Evolutionary conservation across 1,140 invertebrate genomes (phyloP).

Genomic region (Lasioglossum baleicum): DNA sequence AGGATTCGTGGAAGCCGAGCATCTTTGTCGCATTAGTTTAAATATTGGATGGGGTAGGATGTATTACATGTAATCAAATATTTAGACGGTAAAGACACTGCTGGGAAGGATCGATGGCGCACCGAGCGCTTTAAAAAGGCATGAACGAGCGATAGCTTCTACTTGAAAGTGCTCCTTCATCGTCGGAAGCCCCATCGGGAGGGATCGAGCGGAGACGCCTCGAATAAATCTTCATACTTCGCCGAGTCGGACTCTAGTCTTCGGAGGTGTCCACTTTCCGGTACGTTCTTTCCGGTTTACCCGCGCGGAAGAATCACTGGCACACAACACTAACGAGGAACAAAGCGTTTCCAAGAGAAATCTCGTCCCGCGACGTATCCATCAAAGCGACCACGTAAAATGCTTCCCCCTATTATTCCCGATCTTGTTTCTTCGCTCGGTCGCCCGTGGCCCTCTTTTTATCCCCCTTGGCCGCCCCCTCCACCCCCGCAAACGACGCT

Average conservation of each 20-base stretch:
- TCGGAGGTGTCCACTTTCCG: neutral
- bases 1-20: too few species aligned
- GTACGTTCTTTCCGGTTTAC: neutral
- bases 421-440: conserved; percentile 1
- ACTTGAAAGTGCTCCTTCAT: neutral
- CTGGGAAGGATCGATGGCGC: too few species aligned
- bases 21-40: too few species aligned
- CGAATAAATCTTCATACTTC: conserved; percentile 24
- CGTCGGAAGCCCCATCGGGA: neutral
- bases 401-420: conserved; percentile 24
- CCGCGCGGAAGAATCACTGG: conserved; percentile 30
- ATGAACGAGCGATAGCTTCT: too few species aligned
- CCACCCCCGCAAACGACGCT: neutral
- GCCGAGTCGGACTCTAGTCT: neutral
- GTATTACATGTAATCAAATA: too few species aligned
- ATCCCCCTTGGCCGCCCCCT: too few species aligned
- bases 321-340: conserved; percentile 29
- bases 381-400: conserved; percentile 25
- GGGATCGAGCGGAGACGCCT: neutral
- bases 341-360: conserved; percentile 19
- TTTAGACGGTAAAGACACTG: too few species aligned
- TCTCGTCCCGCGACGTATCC: conserved; percentile 20
- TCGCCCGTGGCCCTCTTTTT: neutral
- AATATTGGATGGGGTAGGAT: too few species aligned
- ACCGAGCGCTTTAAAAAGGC: too few species aligned